These are phyloP conservation scores for Drosophila neocordata DNA, from an alignment of 1,140 invertebrate genomes.

Conservation along the genomic window DNA sequence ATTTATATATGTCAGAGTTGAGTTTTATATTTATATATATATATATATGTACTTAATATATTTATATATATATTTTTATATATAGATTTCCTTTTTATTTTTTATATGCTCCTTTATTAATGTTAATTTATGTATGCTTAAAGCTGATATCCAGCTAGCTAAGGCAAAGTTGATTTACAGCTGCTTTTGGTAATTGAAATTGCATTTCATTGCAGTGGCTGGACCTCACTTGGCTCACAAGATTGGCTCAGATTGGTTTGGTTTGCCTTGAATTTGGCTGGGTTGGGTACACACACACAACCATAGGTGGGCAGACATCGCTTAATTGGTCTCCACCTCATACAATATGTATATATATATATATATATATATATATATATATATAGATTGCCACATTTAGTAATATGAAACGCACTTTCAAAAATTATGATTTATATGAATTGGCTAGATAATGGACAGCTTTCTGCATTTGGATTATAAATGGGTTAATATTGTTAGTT, in stretches of 20 bases:
- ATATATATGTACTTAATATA: neutral
- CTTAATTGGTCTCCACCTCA: conserved; percentile 18
- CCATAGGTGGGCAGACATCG: conserved; percentile 9
- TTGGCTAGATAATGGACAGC: conserved; percentile 8
- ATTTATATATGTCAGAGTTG: conserved; percentile 16
- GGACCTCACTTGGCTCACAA: neutral
- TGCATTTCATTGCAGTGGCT: conserved; percentile 10
- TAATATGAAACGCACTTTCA: conserved; percentile 23
- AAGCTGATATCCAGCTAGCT: conserved; percentile 5
- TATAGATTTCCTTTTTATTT: neutral
- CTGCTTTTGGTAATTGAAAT: conserved; percentile 14
- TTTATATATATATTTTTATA: neutral
- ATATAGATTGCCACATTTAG: conserved; percentile 5
- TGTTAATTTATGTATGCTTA: conserved; percentile 24
- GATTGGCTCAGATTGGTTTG: neutral
- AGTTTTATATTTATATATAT: neutral
- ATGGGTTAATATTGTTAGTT: conserved; percentile 16
- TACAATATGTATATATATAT: neutral
- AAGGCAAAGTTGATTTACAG: conserved; percentile 20
- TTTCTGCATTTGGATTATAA: neutral
- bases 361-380: neutral
- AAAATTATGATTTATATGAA: conserved; percentile 22
- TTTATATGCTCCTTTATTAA: conserved; percentile 21
- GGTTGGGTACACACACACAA: neutral
- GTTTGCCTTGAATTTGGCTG: neutral